Evolutionary conservation across 2,113 vertebrate genomes (phyloP).

Genomic region (Calidris pygmaea): DNA sequence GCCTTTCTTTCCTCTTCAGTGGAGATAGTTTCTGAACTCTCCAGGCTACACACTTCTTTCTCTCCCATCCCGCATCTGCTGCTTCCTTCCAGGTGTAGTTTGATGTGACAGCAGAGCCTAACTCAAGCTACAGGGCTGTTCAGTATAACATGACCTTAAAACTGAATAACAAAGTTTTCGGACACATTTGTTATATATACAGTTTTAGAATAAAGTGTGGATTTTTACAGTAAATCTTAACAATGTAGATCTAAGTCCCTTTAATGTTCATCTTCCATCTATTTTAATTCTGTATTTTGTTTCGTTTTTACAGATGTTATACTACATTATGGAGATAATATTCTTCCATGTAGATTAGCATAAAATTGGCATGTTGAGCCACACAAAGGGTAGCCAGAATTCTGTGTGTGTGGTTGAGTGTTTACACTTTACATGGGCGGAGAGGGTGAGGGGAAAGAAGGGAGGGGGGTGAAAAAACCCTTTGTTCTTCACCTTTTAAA

Average conservation of each 20-base stretch:
- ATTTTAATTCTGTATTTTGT: slow-evolving; percentile 8
- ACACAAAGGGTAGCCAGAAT: neutral
- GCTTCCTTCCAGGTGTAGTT: slow-evolving; percentile 48
- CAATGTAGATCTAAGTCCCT: neutral
- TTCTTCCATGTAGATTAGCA: neutral
- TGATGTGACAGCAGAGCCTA: slow-evolving; percentile 8
- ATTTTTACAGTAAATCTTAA: neutral
- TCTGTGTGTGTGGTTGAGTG: neutral
- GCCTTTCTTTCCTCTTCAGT: slow-evolving; percentile 36
- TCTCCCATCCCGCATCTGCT: neutral
- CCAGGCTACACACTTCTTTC: slow-evolving; percentile 9
- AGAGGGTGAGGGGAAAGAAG: neutral
- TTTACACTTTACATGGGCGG: neutral
- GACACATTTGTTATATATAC: neutral
- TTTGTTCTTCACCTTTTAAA: slow-evolving; percentile 39
- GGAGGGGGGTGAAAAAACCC: neutral
- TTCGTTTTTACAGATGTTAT: neutral
- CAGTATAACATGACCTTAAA: neutral
- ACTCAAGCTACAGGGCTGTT: neutral
- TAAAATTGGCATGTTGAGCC: neutral
- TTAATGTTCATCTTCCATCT: slow-evolving; percentile 6
- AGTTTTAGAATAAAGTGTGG: neutral
- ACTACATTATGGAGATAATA: neutral
- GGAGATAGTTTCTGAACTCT: slow-evolving; percentile 35
- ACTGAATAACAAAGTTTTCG: neutral